phyloP scores from a whole-genome alignment of 2,888 invertebrate species.

The Cantharis rufa region DNA sequence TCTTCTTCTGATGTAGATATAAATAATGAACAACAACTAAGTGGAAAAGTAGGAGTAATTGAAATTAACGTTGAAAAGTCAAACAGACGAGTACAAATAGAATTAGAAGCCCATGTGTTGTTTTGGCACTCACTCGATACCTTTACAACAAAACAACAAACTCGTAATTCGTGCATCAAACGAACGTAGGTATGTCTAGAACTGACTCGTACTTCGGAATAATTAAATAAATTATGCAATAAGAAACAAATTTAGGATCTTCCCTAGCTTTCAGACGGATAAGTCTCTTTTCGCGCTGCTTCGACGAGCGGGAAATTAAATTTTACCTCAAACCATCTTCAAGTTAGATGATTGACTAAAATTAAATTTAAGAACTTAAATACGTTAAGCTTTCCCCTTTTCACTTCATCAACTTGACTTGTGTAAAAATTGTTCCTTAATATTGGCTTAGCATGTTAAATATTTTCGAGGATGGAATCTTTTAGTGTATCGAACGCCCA shows the following conservation, averaged over 20 bases:
- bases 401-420: conserved; percentile 52
- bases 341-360: conserved; percentile 56
- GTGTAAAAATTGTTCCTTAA: conserved; percentile 49
- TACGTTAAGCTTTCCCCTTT: conserved; percentile 55
- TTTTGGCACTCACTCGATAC: conserved; percentile 44
- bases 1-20: background rate
- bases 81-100: conserved; percentile 53
- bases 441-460: conserved; percentile 44
- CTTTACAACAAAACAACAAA: conserved; percentile 36
- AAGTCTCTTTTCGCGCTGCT: conserved; percentile 40
- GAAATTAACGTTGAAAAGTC: conserved; percentile 49
- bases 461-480: conserved; percentile 22
- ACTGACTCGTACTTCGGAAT: conserved; percentile 42
- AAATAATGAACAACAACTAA: conserved; percentile 13
- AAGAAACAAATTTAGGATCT: conserved; percentile 47
- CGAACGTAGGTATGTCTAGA: conserved; percentile 39
- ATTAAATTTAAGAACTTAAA: conserved; percentile 58
- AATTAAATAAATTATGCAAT: conserved; percentile 53
- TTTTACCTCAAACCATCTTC: conserved; percentile 54
- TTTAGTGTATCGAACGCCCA: conserved; percentile 14
- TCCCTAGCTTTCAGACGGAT: conserved; percentile 34
- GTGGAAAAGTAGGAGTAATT: conserved; percentile 33
- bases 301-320: conserved; percentile 54
- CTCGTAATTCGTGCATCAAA: conserved; percentile 36
- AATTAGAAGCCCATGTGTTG: conserved; percentile 56